Evolutionary conservation across 1,140 invertebrate species (phyloP).

Genomic region (Druon quercuslanigerum): DNA sequence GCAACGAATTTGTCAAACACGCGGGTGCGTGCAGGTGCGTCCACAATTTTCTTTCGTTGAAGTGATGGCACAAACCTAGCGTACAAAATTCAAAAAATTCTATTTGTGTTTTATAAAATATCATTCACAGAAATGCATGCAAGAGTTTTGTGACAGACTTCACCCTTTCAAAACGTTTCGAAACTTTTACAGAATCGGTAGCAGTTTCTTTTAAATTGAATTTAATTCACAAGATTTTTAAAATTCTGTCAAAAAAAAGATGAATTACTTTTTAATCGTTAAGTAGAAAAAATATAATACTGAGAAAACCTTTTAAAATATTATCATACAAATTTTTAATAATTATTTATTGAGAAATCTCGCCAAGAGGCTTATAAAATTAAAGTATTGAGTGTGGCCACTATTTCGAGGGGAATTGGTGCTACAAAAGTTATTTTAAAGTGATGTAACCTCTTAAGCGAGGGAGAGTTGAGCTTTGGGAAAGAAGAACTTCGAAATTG

Average conservation of each 20-base stretch:
- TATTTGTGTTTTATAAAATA: neutral
- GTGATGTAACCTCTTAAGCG: slow-evolving; percentile 18
- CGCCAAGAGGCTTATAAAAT: too few relatives aligned
- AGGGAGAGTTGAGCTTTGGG: slow-evolving; percentile 18
- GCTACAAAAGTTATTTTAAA: slow-evolving; percentile 38
- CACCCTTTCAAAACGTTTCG: slow-evolving; percentile 9
- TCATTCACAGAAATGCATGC: neutral
- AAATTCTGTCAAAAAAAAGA: neutral
- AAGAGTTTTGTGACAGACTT: slow-evolving; percentile 8
- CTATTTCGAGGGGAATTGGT: slow-evolving; percentile 48
- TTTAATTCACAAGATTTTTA: too few relatives aligned
- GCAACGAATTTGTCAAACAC: neutral
- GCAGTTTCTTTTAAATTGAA: too few relatives aligned
- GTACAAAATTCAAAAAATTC: neutral
- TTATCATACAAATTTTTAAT: too few relatives aligned
- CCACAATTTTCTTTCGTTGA: slow-evolving; percentile 17
- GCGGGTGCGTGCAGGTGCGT: slow-evolving; percentile 21
- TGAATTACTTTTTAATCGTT: neutral
- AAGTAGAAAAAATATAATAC: neutral
- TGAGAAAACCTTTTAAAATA: neutral
- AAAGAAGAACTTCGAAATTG: slow-evolving; percentile 54
- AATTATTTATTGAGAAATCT: too few relatives aligned
- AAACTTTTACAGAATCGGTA: neutral
- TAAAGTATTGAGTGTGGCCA: slow-evolving; percentile 18
- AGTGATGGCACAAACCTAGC: slow-evolving; percentile 4